Evolutionary conservation across 2,888 invertebrate genomes (phyloP).

Genomic region (Oscheius sp.): DNA sequence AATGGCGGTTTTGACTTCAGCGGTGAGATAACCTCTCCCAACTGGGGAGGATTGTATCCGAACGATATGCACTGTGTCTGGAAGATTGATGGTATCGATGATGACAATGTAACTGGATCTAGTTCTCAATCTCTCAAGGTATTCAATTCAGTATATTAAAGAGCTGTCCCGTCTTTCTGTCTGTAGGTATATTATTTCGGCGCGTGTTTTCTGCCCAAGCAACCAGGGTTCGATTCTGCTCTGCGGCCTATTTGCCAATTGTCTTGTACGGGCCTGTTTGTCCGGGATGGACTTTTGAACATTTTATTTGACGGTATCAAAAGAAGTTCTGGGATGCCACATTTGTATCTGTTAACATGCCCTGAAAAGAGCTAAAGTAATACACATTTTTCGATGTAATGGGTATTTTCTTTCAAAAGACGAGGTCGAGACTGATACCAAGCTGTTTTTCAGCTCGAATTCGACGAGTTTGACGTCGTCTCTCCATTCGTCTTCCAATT

Average conservation of each 20-base stretch:
- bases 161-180: no score
- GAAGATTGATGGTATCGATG: slow-evolving; percentile 68
- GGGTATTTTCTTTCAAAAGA: no score
- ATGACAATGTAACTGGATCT: not conserved
- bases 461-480: slow-evolving; percentile 48
- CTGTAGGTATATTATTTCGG: no score
- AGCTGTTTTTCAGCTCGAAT: slow-evolving; percentile 37
- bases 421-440: no score
- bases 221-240: no score
- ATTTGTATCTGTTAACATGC: not conserved
- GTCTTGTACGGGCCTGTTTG: no score
- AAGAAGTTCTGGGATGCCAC: not conserved
- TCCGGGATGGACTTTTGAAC: no score
- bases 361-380: not conserved
- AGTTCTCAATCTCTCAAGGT: not conserved
- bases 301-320: no score
- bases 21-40: slow-evolving; percentile 66
- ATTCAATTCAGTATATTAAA: not conserved
- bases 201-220: no score
- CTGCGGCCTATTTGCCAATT: no score
- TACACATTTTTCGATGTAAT: no score
- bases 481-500: slow-evolving; percentile 39
- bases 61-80: slow-evolving; percentile 75
- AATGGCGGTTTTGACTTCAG: slow-evolving; percentile 39
- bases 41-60: slow-evolving; percentile 72